Evolutionary conservation across 2,797 vertebrate genomes (phyloP), one percentile per base, ranked within the genome.

Genomic region (Smutsia temminckii): DNA sequence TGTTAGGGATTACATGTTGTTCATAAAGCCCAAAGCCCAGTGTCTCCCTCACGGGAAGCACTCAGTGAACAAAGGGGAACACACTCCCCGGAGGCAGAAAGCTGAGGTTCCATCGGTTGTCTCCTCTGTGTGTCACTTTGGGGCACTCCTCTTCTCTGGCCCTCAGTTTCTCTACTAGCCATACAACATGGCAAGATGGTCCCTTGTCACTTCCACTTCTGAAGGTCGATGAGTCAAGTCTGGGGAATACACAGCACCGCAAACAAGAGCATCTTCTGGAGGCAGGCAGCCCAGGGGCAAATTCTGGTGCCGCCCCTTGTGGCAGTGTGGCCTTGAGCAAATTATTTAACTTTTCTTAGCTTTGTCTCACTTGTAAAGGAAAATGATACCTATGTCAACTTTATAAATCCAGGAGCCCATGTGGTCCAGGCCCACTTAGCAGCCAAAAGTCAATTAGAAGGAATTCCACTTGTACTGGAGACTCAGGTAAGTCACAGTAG

Each of bases 401-500:
- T 75, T 81, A 5, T 51, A 68, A 57, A 69, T 64, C 12, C 42
- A 64, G 77, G 42, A 40, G 18, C n/a, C 55, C 42, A 34, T 12
- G 46, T 55, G 66, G 71, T 40, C 61, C 37, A 77, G n/a, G 27
- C 51, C 23, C 63, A 57, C 64, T 51, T 63, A 87, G 49, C 49
- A 87, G 53, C 37, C 40, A 84, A 49, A 69, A 66, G 25, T 32
- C 6, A 79, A 27, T 61, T 34, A 74, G 49, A 66, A 46, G 59
- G 40, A 72, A 87, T 59, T 91, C 40, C 42, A 61, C 61, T 66
- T 84, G 13, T 68, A 53, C 57, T 37, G 64, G 69, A 72, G 74
- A 78, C 9, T 77, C n/a, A 51, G 71, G 34, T 40, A 27, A 59
- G 32, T 18, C 40, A 59, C 37, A 42, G 7, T 49, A 21, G 40